Evolutionary conservation across 1,140 invertebrate genomes (phyloP).

Genomic region (Hormaphis cornu): DNA sequence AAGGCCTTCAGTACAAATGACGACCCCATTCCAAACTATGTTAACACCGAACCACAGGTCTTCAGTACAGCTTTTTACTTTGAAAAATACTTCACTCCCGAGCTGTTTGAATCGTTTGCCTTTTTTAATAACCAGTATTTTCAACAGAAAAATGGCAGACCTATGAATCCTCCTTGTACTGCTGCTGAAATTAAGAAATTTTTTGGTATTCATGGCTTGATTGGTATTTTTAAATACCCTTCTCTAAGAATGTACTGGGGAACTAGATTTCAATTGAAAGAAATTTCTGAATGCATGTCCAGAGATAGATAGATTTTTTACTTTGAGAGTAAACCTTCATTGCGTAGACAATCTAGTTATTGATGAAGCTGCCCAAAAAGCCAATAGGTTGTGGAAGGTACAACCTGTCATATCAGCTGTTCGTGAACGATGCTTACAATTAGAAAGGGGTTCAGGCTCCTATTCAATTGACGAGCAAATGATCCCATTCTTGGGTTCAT

Average conservation of each 20-base stretch:
- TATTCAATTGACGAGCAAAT: slow-evolving; percentile 38
- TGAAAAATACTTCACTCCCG: too few relatives aligned
- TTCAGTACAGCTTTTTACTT: too few relatives aligned
- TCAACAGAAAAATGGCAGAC: too few relatives aligned
- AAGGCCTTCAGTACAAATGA: too few relatives aligned
- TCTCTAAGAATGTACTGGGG: slow-evolving; percentile 24
- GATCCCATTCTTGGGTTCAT: slow-evolving; percentile 37
- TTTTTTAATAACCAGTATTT: too few relatives aligned
- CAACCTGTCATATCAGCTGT: slow-evolving; percentile 21
- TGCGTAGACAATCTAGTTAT: background rate
- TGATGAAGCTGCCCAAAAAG: background rate
- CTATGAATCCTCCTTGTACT: too few relatives aligned
- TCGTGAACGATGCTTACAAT: background rate
- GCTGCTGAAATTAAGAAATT: slow-evolving; percentile 25
- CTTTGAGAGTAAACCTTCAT: slow-evolving; percentile 5
- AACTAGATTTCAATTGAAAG: background rate
- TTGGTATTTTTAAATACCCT: slow-evolving; percentile 18
- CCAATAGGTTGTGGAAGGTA: slow-evolving; percentile 23
- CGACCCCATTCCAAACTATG: too few relatives aligned
- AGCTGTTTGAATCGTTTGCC: too few relatives aligned
- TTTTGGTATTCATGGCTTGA: slow-evolving; percentile 31
- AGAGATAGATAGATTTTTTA: slow-evolving; percentile 29
- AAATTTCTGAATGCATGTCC: slow-evolving; percentile 1
- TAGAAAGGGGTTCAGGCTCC: background rate
- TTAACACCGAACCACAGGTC: too few relatives aligned